Base-by-base conservation (phyloP, 92 coral and sea anemone species). In the Montipora capitata region DNA sequence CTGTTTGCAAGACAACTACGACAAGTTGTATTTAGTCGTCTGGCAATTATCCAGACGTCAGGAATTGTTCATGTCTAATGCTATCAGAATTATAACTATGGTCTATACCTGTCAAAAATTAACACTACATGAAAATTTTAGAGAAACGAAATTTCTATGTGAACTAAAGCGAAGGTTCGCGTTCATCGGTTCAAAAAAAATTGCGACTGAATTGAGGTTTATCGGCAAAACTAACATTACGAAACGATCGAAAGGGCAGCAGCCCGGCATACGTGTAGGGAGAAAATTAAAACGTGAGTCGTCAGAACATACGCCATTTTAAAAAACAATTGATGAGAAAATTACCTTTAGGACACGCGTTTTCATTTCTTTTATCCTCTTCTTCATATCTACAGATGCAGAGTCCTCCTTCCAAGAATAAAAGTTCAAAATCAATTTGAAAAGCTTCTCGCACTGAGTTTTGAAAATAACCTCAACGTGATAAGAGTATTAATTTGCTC, bases 371-470 rank as follows among this genome's bases (percentile, higher is more conserved):
- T 79, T 91, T 45, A 91, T 76, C 59, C 63, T 74, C 58, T 69
- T 91, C 94, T 91, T 91, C 66, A 91, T 76, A 66, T 91, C 94
- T 40, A 74, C 83, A 39, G 84, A 16, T 41, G 91, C 76, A 14
- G 79, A 44, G 3, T 91, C 92, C 16, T 87, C 92, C 94, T 87
- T 45, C 39, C 4, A 16, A 7, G 64, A 2, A 39, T 35, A 3
- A 51, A 40, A 68, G 57, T 10, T 43, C 62, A 63, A 51, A 71
- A 75, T 76, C 40, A 20, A 20, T 35, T 4, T 20, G 13, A 4
- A 48, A 48, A 38, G 44, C n/a, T 41, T 18, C 10, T 51, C 57
- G 52, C 76, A 39, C 59, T 66, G 27, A 45, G 9, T 4, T 2
- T 11, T 20, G 4, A 9, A 7, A 68, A 27, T 58, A 76, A 58